A percentile compares a stretch with the other conserved stretches of the same genome.
These are phyloP conservation scores for Lithophane semibrunnea DNA, from an alignment of 2,888 invertebrate genomes.

Conservation along the genomic window DNA sequence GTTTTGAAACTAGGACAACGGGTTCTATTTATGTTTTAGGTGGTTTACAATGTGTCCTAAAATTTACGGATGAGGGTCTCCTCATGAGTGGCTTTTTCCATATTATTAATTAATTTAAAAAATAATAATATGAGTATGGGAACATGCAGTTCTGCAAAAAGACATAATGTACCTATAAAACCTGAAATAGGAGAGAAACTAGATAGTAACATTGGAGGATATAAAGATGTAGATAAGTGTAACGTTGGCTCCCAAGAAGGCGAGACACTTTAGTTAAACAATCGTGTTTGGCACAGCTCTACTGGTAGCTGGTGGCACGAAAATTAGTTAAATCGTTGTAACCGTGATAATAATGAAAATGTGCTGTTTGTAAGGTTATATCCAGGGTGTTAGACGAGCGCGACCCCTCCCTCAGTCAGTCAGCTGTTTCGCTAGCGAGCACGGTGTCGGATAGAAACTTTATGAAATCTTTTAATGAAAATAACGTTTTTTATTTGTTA, in stretches of 20 bases:
- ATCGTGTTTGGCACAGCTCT: constrained; percentile 50
- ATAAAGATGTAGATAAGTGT: constrained; percentile 6
- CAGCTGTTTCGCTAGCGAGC: no score
- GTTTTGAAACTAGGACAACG: constrained; percentile 29
- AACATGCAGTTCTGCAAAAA: neutral
- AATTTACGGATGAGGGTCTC: neutral
- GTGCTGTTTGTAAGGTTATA: neutral
- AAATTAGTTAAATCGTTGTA: constrained; percentile 3
- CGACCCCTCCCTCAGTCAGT: no score
- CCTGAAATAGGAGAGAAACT: neutral
- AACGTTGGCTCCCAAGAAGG: constrained; percentile 35
- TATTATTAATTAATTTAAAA: neutral
- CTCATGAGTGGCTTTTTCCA: neutral
- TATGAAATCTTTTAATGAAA: no score
- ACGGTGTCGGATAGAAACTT: no score
- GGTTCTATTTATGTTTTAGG: constrained; percentile 17
- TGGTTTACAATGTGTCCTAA: neutral
- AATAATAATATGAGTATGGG: neutral
- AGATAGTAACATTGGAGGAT: neutral
- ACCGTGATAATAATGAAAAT: neutral
- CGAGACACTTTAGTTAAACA: constrained; percentile 42
- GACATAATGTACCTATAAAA: neutral
- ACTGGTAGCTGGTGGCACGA: neutral
- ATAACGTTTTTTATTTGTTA: no score
- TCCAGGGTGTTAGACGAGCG: no score